Conservation (phyloP, 1,140 invertebrate genomes). For the Macrosteles quadrilineatus region DNA sequence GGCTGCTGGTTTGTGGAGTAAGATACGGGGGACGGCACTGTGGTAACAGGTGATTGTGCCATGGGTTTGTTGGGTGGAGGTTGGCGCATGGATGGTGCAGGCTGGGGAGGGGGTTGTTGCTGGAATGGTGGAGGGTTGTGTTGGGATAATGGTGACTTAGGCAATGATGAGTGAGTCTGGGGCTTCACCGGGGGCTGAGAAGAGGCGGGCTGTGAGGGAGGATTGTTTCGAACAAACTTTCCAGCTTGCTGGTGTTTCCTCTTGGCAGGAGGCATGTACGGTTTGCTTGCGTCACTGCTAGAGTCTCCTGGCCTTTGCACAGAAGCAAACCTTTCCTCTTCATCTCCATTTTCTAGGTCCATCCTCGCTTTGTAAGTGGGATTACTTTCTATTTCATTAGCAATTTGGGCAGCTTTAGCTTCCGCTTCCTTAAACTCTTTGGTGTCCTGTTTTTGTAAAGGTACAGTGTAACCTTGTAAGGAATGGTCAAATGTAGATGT, state of each 20-base stretch:
- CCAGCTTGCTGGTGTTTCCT: slow-evolving; percentile 62
- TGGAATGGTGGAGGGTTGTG: slow-evolving; percentile 22
- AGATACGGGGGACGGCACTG: slow-evolving; percentile 9
- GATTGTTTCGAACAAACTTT: slow-evolving; percentile 53
- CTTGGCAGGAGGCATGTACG: slow-evolving; percentile 77
- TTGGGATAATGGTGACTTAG: not conserved
- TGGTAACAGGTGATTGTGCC: slow-evolving; percentile 6
- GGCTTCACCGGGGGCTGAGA: slow-evolving; percentile 33
- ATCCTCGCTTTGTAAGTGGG: slow-evolving; percentile 75
- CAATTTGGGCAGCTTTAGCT: slow-evolving; percentile 82
- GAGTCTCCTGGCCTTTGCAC: slow-evolving; percentile 57
- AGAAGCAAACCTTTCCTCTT: slow-evolving; percentile 82
- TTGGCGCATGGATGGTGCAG: not conserved
- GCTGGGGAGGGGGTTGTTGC: not conserved
- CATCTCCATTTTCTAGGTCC: slow-evolving; percentile 89
- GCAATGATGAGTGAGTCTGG: slow-evolving; percentile 2
- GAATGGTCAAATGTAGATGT: slow-evolving; percentile 85
- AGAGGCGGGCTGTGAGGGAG: slow-evolving; percentile 14
- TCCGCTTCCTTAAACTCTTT: slow-evolving; percentile 84
- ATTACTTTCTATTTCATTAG: slow-evolving; percentile 86
- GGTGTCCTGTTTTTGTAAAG: slow-evolving; percentile 78
- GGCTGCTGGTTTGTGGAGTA: slow-evolving; percentile 13
- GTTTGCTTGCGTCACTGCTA: slow-evolving; percentile 45
- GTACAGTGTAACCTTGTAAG: slow-evolving; percentile 84
- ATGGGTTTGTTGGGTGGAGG: slow-evolving; percentile 16